A percentile compares a stretch with the other conserved stretches of the same genome.
phyloP scores from a whole-genome alignment of 2,888 invertebrate genomes.

The Cremastinae sp. region DNA sequence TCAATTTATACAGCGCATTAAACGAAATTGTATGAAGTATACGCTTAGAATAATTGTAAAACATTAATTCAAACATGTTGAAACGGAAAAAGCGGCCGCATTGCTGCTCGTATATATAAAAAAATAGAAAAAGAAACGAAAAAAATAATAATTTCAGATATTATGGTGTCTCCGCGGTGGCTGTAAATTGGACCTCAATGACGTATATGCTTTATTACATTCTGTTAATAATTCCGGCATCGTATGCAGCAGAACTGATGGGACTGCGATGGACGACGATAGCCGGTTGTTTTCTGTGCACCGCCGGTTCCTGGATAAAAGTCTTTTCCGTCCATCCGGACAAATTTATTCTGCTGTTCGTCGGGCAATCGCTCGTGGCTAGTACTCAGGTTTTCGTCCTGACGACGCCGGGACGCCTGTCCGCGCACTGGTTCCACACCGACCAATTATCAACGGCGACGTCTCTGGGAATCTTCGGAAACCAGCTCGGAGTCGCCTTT shows the following conservation, averaged over 20 bases:
- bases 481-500: constrained; percentile 87
- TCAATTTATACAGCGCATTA: no score
- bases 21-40: no score
- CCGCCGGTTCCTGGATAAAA: constrained; percentile 84
- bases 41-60: no score
- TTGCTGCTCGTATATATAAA: no score
- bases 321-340: constrained; percentile 83
- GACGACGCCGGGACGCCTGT: constrained; percentile 85
- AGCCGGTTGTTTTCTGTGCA: constrained; percentile 82
- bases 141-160: constrained; percentile 69
- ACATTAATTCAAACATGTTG: no score
- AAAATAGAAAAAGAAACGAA: not conserved
- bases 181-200: constrained; percentile 86
- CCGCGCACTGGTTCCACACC: constrained; percentile 87
- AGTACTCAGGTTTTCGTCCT: constrained; percentile 82
- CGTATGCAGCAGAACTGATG: constrained; percentile 78
- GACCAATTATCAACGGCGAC: constrained; percentile 85
- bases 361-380: constrained; percentile 83
- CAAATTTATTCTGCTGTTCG: constrained; percentile 84
- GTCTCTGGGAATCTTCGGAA: constrained; percentile 87
- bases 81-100: no score
- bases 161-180: constrained; percentile 78
- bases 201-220: constrained; percentile 86
- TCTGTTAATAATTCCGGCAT: constrained; percentile 85
- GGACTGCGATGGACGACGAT: constrained; percentile 82